Evolutionary conservation across 2,888 invertebrate genomes (phyloP).

Genomic region (Mamestra brassicae): DNA sequence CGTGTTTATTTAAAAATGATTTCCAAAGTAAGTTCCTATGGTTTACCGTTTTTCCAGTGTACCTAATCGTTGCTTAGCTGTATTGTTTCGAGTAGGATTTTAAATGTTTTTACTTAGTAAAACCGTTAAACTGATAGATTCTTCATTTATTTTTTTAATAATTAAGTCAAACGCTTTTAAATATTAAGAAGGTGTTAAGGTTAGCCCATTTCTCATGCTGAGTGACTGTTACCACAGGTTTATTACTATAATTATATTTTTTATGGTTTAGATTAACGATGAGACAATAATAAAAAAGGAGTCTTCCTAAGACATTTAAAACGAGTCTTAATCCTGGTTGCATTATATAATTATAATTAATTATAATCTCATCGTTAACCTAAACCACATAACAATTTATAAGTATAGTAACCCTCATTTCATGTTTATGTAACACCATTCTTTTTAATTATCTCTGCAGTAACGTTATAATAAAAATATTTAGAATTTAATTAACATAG

Average conservation of each 20-base stretch:
- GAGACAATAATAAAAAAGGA: not conserved
- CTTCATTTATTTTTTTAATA: not conserved
- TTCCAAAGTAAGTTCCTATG: constrained; percentile 78
- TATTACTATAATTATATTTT: not conserved
- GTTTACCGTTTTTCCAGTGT: not conserved
- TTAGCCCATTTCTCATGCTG: not conserved
- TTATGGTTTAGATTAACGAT: not conserved
- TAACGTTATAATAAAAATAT: constrained; percentile 15
- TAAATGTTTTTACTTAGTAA: not conserved
- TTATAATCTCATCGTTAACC: not conserved
- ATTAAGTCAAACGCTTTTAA: too few species aligned
- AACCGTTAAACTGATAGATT: too few species aligned
- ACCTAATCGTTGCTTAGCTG: not conserved
- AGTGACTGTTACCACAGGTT: not conserved
- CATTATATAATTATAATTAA: not conserved
- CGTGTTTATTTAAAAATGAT: constrained; percentile 74
- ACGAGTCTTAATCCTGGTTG: not conserved
- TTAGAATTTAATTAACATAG: constrained; percentile 6
- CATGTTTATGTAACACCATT: constrained; percentile 34
- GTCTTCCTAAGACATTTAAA: not conserved
- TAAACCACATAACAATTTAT: constrained; percentile 3
- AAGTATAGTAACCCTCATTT: not conserved
- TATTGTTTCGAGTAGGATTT: not conserved
- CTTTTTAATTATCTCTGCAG: constrained; percentile 11
- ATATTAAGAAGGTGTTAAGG: too few species aligned